These are phyloP conservation scores for Phocides pigmalion DNA, from an alignment of 1,140 invertebrate genomes.

Conservation along the genomic window DNA sequence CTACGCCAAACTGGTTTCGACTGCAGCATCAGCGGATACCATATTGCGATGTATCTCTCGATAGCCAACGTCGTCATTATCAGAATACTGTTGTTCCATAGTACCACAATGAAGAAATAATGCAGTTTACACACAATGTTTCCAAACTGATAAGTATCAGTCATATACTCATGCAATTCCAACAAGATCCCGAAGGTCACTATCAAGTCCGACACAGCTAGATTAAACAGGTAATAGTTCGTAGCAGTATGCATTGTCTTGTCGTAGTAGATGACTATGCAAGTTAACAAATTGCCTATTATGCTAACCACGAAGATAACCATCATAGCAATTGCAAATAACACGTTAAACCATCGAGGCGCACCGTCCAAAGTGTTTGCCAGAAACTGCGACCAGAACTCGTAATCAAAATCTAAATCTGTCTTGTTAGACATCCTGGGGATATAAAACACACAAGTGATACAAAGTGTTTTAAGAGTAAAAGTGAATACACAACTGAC, in stretches of 20 bases:
- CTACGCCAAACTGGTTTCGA: slow-evolving; percentile 50
- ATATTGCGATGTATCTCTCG: slow-evolving; percentile 70
- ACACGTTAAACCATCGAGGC: slow-evolving; percentile 38
- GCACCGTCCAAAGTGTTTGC: slow-evolving; percentile 34
- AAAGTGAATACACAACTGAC: background rate
- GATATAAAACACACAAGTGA: too few relatives aligned
- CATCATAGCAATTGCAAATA: slow-evolving; percentile 40
- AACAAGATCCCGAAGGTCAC: slow-evolving; percentile 55
- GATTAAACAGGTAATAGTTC: slow-evolving; percentile 93
- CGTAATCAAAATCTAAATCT: slow-evolving; percentile 37
- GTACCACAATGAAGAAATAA: slow-evolving; percentile 54
- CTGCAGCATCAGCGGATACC: slow-evolving; percentile 58
- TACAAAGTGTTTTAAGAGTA: background rate
- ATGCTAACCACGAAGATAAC: slow-evolving; percentile 91
- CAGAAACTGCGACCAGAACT: slow-evolving; percentile 49
- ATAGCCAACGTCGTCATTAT: slow-evolving; percentile 67
- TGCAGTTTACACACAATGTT: slow-evolving; percentile 55
- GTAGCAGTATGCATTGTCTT: slow-evolving; percentile 92
- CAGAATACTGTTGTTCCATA: slow-evolving; percentile 68
- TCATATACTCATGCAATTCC: slow-evolving; percentile 47
- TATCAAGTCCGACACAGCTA: slow-evolving; percentile 92
- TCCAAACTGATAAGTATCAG: slow-evolving; percentile 44
- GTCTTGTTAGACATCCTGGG: slow-evolving; percentile 23
- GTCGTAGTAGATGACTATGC: slow-evolving; percentile 92
- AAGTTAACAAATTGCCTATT: slow-evolving; percentile 92